These are phyloP conservation scores for Chamaetylas fuelleborni DNA, from an alignment of 2,113 vertebrate species.

Conservation along the genomic window DNA sequence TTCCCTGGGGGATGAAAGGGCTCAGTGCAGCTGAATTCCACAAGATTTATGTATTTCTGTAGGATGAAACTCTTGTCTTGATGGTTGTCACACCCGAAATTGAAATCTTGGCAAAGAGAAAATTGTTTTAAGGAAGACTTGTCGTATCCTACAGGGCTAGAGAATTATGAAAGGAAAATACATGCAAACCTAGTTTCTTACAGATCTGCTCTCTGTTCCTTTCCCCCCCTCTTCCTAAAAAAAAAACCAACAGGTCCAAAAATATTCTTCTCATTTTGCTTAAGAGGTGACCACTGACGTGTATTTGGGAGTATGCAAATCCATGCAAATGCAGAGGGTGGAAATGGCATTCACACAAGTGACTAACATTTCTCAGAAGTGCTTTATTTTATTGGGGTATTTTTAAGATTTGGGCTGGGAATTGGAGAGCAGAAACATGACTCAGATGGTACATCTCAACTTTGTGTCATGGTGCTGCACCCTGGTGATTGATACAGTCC, in stretches of 20 bases:
- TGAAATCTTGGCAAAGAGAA: background rate
- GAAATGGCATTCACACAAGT: background rate
- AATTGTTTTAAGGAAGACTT: background rate
- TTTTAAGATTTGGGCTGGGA: background rate
- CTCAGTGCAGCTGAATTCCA: background rate
- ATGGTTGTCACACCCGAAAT: background rate
- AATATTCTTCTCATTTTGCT: background rate
- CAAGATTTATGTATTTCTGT: background rate
- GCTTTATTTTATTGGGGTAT: background rate
- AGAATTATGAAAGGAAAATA: background rate
- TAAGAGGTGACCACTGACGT: background rate
- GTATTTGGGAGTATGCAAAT: background rate
- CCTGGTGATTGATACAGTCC: background rate
- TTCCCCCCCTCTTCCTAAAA: background rate
- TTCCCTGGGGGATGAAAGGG: background rate
- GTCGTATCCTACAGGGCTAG: background rate
- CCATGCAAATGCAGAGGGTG: background rate
- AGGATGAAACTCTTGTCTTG: background rate
- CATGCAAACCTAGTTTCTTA: background rate
- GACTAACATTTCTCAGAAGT: background rate
- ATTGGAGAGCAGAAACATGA: background rate
- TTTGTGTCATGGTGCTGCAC: background rate
- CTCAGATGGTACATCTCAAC: background rate
- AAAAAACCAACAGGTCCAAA: background rate
- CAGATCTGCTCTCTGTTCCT: background rate